Evolutionary conservation across 2,797 vertebrate species (phyloP), one percentile per base, ranked within the genome.

Genomic region (Neosalanx taihuensis): DNA sequence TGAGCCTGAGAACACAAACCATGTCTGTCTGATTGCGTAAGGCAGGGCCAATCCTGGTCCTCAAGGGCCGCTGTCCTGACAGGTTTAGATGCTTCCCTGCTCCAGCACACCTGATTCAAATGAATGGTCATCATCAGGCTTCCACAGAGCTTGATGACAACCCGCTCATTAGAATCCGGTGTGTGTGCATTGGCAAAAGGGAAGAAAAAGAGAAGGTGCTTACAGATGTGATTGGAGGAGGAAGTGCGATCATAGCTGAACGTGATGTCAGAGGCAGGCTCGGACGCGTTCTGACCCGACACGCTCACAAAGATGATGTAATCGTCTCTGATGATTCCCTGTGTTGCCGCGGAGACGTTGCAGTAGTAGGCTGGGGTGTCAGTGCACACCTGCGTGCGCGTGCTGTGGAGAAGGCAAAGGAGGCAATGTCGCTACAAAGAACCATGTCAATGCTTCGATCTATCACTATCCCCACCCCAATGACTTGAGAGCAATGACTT

Each of bases 1-100:
- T 17, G 23, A 63, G 26, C 74, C 74, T 76, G 59, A 57, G 51
- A 46, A 7, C 59, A 67, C 23, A 20, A n/a, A 37, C 5, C 4
- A 30, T 17, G 18, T 56, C 6, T 56, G 51, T 26, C 23, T 26
- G 23, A 26, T 26, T 26, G 23, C 23, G 23, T 26, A 26, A 26
- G 23, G 23, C 23, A 26, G 23, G 23, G 23, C 23, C 23, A 26
- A 46, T 46, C 12, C 41, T 46, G 41, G 41, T 46, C 5, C 41
- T 12, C 41, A 46, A 46, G 41, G 12, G 23, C 23, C 23, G 23
- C 23, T 26, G 23, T 26, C 23, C 23, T 26, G 23, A 26, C 23
- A 26, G 23, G 23, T 26, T 26, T 26, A 26, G 23, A 26, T 26
- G 23, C 23, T 26, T 26, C 23, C 23, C 23, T 1, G 23, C 23